phyloP scores from a whole-genome alignment of 2,113 vertebrate genomes.

The Pangasianodon gigas region DNA sequence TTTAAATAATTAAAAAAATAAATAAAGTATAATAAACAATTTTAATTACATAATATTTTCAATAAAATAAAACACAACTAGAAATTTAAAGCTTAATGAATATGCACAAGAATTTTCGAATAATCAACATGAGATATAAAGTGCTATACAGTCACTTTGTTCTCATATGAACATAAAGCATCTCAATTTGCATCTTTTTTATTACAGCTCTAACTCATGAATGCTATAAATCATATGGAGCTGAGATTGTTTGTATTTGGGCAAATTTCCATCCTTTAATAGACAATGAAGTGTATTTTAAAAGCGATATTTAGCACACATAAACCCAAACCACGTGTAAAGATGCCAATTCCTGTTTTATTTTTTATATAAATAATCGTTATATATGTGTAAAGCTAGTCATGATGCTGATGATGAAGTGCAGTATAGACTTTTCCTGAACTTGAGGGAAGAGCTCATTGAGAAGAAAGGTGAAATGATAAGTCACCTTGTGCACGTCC shows the following conservation, averaged over 20 bases:
- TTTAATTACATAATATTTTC: not conserved
- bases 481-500: not conserved
- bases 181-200: not conserved
- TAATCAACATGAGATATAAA: not conserved
- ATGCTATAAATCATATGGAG: not conserved
- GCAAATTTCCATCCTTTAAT: not conserved
- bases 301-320: not conserved
- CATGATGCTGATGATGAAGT: too few relatives aligned
- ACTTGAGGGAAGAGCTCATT: not conserved
- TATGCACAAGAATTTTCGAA: not conserved
- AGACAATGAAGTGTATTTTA: not conserved
- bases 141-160: not conserved
- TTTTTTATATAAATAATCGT: not conserved
- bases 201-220: not conserved
- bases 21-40: not conserved
- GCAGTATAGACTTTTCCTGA: not conserved
- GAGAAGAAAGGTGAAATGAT: not conserved
- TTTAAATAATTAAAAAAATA: not conserved
- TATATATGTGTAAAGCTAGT: not conserved
- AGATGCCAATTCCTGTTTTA: not conserved
- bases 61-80: not conserved
- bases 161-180: not conserved
- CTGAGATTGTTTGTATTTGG: not conserved
- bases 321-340: too few relatives aligned
- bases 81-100: not conserved